These are phyloP conservation scores for Cryptotermes secundus DNA, from an alignment of 1,140 invertebrate genomes.

Conservation along the genomic window DNA sequence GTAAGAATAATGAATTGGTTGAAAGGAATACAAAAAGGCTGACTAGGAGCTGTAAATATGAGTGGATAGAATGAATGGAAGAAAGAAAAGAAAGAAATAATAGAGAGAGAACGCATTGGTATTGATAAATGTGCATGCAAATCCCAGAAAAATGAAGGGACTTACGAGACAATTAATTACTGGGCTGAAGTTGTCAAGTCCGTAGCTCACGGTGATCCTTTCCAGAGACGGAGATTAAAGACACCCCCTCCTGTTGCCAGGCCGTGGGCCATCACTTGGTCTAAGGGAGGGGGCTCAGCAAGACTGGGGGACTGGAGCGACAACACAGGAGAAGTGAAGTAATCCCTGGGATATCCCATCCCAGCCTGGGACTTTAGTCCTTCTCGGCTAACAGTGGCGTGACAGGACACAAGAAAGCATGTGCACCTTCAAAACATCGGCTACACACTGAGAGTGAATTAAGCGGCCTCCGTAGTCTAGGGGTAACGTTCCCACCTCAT, in stretches of 20 bases:
- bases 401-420: neutral
- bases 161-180: constrained; percentile 25
- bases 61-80: neutral
- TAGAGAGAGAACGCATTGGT: neutral
- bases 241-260: neutral
- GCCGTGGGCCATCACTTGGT: too few species aligned
- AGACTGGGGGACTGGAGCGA: neutral
- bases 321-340: neutral
- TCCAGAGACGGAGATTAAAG: constrained; percentile 15
- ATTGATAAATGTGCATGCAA: constrained; percentile 26
- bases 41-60: neutral
- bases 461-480: too few species aligned
- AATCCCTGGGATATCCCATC: neutral
- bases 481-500: too few species aligned
- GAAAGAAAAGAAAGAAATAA: neutral
- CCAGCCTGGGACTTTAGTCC: neutral
- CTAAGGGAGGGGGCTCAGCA: neutral
- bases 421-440: too few species aligned
- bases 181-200: constrained; percentile 24
- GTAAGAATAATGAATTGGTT: neutral
- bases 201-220: neutral
- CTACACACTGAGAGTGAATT: too few species aligned
- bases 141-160: constrained; percentile 25
- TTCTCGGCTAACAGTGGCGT: neutral
- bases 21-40: neutral